Base-by-base conservation (phyloP, 1,140 invertebrate species). In the Ephestia elutella region DNA sequence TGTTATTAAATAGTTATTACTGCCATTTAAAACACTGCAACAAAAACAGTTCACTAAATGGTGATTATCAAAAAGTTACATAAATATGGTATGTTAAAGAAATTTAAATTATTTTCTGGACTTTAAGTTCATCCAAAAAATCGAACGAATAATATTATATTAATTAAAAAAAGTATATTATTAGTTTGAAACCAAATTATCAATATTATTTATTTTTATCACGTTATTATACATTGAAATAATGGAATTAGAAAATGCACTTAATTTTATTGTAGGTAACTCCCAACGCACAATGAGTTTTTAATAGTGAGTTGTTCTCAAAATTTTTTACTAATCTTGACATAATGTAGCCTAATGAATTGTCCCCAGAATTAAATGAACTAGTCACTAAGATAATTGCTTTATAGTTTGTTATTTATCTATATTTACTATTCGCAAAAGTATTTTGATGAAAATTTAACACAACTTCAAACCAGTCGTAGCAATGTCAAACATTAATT, bases 371-470 rank as follows among this genome's bases (percentile, higher is more conserved):
- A 59, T 63, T 61, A 59, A 55, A 62, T 54, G 55, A 60, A 69
- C 60, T 73, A 65, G 68, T 69, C 65, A 72, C 49, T 67, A 68
- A 63, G 61, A 55, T 59, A 62, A 57, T 65, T 63, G 66, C 64
- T 73, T 71, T 66, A 65, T 66, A 73, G 66, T 63, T 49, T 68
- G 49, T 66, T 65, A 65, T 30, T 38, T 59, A 53, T 4, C 1
- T 53, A 53, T 53, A 53, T 50, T 25, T 32, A 32, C 56, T 62
- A 56, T 57, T 64, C 54, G 54, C 62, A 64, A 65, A 71, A 64
- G 63, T 71, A 60, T 67, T 53, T 67, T 62, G 38, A 51, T 49
- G 44, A n/a, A n/a, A n/a, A 25, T 55, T 58, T 63, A 50, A 55
- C 55, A 58, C 25, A n/a, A n/a, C 32, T 48, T 44, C 19, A 61